phyloP scores from a whole-genome alignment of 2,888 invertebrate genomes.

The Xanthia icteritia region DNA sequence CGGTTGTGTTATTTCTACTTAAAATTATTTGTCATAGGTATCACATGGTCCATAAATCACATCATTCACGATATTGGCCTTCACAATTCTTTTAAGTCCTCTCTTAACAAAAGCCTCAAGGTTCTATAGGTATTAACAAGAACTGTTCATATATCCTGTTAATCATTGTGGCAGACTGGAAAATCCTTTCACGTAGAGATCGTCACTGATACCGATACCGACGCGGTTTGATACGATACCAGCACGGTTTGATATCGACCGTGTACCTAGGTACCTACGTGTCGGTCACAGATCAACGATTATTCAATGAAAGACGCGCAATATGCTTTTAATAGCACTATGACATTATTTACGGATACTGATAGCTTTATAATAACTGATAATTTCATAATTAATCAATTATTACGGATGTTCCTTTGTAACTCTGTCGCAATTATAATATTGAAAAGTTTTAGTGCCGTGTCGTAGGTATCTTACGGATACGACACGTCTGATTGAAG shows the following conservation, averaged over 20 bases:
- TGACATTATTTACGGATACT: slow-evolving; percentile 13
- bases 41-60: slow-evolving; percentile 4
- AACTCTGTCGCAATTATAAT: slow-evolving; percentile 14
- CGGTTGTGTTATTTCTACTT: slow-evolving; percentile 32
- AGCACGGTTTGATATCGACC: neutral
- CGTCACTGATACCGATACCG: slow-evolving; percentile 38
- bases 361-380: slow-evolving; percentile 22
- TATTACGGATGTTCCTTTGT: neutral
- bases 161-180: slow-evolving; percentile 45
- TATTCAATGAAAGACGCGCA: slow-evolving; percentile 25
- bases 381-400: slow-evolving; percentile 33
- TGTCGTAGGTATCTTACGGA: neutral
- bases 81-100: slow-evolving; percentile 18
- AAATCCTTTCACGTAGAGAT: slow-evolving; percentile 51
- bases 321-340: slow-evolving; percentile 33
- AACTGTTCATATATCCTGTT: slow-evolving; percentile 49
- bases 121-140: slow-evolving; percentile 31
- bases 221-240: neutral
- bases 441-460: neutral
- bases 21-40: slow-evolving; percentile 31
- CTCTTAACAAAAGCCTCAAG: slow-evolving; percentile 26
- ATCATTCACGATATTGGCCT: slow-evolving; percentile 23
- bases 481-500: neutral
- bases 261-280: slow-evolving; percentile 2
- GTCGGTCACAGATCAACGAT: slow-evolving; percentile 43